Evolutionary conservation across 2,113 vertebrate species (phyloP).

Genomic region (Pollimyrus isidori): DNA sequence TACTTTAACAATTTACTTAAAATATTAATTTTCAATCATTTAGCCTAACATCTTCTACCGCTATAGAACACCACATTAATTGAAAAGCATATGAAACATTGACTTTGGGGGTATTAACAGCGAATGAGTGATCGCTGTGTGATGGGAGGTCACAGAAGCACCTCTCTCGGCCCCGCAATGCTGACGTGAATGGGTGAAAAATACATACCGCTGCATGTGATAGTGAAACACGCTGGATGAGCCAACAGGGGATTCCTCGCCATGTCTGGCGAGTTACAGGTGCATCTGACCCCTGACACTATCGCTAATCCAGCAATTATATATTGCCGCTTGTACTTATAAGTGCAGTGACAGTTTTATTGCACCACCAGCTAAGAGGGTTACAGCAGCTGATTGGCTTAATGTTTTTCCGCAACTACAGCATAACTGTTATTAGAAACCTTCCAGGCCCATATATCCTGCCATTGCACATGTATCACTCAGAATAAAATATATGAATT

Average conservation of each 20-base stretch:
- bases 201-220: neutral
- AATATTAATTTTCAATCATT: neutral
- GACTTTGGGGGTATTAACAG: neutral
- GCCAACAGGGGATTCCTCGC: neutral
- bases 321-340: neutral
- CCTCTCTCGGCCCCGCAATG: neutral
- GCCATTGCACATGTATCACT: neutral
- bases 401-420: neutral
- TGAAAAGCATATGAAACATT: neutral
- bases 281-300: neutral
- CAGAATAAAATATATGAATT: neutral
- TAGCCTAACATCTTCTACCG: neutral
- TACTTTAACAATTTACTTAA: neutral
- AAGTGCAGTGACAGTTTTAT: neutral
- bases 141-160: no score
- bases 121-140: neutral
- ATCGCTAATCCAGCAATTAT: neutral
- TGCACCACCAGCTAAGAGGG: neutral
- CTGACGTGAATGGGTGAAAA: neutral
- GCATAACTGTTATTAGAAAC: neutral
- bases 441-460: neutral
- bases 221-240: neutral
- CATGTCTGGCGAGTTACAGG: neutral
- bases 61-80: neutral
- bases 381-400: neutral